These are phyloP conservation scores for Orussus abietinus DNA, from an alignment of 1,140 invertebrate species.

Conservation along the genomic window DNA sequence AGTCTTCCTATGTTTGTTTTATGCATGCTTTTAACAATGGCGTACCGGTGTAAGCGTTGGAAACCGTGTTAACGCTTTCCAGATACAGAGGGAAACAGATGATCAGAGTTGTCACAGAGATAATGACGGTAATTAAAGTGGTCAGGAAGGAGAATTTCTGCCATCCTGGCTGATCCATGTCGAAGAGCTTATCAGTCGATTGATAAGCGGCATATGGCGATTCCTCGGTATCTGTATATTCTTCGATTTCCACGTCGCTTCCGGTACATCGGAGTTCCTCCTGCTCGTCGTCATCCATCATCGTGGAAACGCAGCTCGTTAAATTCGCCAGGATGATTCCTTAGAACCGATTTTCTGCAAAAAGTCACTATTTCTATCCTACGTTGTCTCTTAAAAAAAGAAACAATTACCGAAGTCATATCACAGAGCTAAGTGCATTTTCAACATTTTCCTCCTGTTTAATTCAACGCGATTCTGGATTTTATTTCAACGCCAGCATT, in stretches of 20 bases:
- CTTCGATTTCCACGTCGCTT: conserved; percentile 47
- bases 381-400: too few relatives aligned
- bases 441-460: too few relatives aligned
- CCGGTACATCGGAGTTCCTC: conserved; percentile 44
- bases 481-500: too few relatives aligned
- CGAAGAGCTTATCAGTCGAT: conserved; percentile 41
- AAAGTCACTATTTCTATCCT: too few relatives aligned
- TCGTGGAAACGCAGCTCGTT: conserved; percentile 30
- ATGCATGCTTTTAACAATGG: neutral
- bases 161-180: conserved; percentile 41
- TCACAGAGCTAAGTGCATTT: too few relatives aligned
- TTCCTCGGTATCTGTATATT: conserved; percentile 47
- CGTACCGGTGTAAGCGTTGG: conserved; percentile 45
- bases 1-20: neutral
- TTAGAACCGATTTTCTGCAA: too few relatives aligned
- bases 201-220: conserved; percentile 42
- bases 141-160: conserved; percentile 41
- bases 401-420: too few relatives aligned
- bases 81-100: conserved; percentile 45
- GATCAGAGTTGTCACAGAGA: conserved; percentile 38
- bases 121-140: conserved; percentile 30
- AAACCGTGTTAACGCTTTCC: conserved; percentile 37
- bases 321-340: conserved; percentile 28
- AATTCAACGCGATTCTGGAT: too few relatives aligned
- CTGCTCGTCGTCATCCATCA: conserved; percentile 48